Evolutionary conservation across 2,797 vertebrate species (phyloP).

Genomic region (Tadarida brasiliensis): DNA sequence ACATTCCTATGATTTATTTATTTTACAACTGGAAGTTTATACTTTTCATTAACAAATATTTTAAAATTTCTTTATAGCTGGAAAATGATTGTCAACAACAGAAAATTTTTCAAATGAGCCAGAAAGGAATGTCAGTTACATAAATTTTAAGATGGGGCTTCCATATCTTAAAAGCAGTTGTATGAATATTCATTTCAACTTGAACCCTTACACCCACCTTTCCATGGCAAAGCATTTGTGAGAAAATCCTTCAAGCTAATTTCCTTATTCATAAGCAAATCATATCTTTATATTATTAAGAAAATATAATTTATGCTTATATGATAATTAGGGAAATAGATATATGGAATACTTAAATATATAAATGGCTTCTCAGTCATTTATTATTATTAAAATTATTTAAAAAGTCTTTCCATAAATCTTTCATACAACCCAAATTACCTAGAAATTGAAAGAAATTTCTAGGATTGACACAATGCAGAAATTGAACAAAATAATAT

Average conservation of each 20-base stretch:
- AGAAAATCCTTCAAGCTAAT: neutral
- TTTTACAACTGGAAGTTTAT: neutral
- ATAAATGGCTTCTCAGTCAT: neutral
- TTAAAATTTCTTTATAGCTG: neutral
- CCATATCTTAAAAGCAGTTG: neutral
- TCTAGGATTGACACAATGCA: neutral
- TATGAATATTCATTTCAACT: neutral
- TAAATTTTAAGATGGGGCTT: neutral
- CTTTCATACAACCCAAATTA: neutral
- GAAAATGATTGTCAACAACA: neutral
- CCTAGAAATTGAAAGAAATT: neutral
- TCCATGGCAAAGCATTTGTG: neutral
- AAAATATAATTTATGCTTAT: neutral
- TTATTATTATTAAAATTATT: neutral
- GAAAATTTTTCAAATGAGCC: neutral
- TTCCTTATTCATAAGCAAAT: neutral
- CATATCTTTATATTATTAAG: neutral
- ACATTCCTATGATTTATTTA: neutral
- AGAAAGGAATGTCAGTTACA: neutral
- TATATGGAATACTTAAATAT: neutral
- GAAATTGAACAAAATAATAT: neutral
- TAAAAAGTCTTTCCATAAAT: neutral
- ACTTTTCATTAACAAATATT: neutral
- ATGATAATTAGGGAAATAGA: neutral
- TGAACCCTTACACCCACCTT: neutral